These are phyloP conservation scores for Nothocercus julius DNA, from an alignment of 2,113 vertebrate species.

Conservation along the genomic window DNA sequence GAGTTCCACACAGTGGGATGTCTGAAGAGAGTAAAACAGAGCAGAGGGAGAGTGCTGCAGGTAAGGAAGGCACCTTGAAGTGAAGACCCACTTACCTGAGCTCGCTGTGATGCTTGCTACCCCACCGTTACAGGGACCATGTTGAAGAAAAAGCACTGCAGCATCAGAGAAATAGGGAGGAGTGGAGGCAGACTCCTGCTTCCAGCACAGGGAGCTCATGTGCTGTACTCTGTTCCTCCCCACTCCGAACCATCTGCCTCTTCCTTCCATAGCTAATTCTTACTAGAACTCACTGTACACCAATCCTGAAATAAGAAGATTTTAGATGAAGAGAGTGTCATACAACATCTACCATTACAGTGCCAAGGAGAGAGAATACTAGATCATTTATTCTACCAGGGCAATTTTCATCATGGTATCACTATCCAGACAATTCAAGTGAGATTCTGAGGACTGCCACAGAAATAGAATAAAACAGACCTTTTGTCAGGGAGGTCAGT, in stretches of 20 bases:
- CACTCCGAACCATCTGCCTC: not conserved
- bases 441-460: not conserved
- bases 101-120: not conserved
- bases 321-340: not conserved
- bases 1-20: fast-evolving
- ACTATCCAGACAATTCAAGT: not conserved
- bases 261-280: not conserved
- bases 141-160: not conserved
- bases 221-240: not conserved
- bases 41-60: not conserved
- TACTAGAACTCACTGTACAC: not conserved
- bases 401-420: not conserved
- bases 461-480: not conserved
- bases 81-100: not conserved
- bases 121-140: fast-evolving
- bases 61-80: not conserved
- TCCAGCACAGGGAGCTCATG: not conserved
- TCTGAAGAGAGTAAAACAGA: not conserved
- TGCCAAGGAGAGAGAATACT: not conserved
- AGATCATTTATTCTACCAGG: not conserved
- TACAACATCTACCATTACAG: too few relatives aligned
- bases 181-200: not conserved
- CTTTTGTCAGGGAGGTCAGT: not conserved
- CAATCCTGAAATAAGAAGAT: not conserved
- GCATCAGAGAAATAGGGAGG: not conserved